Percentiles rank a stretch among this genome's conserved stretches.
phyloP scores from a whole-genome alignment of 1,140 invertebrate species.

The Palaemon carinicauda region DNA sequence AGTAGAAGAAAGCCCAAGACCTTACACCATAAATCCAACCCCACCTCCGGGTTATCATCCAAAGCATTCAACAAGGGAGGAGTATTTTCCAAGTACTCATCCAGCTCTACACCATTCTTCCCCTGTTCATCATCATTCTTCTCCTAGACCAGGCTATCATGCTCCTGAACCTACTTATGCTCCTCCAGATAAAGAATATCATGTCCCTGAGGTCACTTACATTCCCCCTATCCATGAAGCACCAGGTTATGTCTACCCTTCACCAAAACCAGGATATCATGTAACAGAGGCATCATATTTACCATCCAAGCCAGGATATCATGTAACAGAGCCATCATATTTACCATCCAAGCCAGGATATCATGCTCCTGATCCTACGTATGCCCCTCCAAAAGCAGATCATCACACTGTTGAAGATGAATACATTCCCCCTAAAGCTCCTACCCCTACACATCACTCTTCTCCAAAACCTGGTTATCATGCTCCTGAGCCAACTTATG shows the following conservation, averaged over 20 bases:
- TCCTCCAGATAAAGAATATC: background rate
- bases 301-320: background rate
- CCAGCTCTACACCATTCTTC: background rate
- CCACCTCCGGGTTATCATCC: background rate
- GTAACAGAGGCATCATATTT: background rate
- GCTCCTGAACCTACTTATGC: background rate
- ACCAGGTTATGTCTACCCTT: background rate
- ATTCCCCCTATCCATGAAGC: background rate
- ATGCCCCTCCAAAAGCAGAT: background rate
- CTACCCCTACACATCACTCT: background rate
- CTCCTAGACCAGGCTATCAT: too few species aligned
- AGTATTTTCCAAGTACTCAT: too few species aligned
- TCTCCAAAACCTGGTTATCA: background rate
- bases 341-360: background rate
- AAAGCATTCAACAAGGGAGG: background rate
- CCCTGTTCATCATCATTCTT: background rate
- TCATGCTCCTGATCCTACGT: background rate
- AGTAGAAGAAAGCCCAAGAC: background rate
- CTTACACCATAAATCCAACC: background rate
- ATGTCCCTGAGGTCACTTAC: background rate
- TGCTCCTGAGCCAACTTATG: background rate
- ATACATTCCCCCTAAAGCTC: background rate
- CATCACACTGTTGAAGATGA: background rate
- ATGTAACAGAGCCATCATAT: background rate
- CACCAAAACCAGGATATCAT: background rate